Conservation (phyloP, 2,888 invertebrate genomes). For the Phengaris alcon region DNA sequence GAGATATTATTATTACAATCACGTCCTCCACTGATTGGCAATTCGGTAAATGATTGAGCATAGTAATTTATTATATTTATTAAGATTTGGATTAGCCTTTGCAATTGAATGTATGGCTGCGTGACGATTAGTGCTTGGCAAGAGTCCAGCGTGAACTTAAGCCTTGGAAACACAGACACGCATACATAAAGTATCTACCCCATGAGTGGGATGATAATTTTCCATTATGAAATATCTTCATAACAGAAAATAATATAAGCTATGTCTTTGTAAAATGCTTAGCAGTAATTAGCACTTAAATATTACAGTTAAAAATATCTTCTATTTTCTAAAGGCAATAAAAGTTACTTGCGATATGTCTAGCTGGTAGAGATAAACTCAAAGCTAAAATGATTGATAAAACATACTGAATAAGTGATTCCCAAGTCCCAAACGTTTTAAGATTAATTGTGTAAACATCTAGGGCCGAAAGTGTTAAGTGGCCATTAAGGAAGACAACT, state of each 20-base stretch:
- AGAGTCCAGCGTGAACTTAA: constrained; percentile 55
- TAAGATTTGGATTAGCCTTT: constrained; percentile 39
- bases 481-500: neutral
- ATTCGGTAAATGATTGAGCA: constrained; percentile 5
- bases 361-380: neutral
- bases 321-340: neutral
- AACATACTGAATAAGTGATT: neutral
- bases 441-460: neutral
- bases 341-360: neutral
- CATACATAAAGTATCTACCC: neutral
- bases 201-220: too few species aligned
- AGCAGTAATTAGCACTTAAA: too few species aligned
- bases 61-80: constrained; percentile 37
- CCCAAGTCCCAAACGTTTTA: neutral
- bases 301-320: too few species aligned
- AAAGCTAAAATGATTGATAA: neutral
- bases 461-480: neutral
- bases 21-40: constrained; percentile 16
- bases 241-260: too few species aligned
- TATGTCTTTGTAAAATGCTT: too few species aligned
- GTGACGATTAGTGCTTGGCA: constrained; percentile 69
- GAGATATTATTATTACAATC: neutral
- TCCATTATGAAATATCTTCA: too few species aligned
- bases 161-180: constrained; percentile 42
- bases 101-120: constrained; percentile 61